Conservation (phyloP, 2,113 vertebrate genomes). For the Spizaetus ornatus region DNA sequence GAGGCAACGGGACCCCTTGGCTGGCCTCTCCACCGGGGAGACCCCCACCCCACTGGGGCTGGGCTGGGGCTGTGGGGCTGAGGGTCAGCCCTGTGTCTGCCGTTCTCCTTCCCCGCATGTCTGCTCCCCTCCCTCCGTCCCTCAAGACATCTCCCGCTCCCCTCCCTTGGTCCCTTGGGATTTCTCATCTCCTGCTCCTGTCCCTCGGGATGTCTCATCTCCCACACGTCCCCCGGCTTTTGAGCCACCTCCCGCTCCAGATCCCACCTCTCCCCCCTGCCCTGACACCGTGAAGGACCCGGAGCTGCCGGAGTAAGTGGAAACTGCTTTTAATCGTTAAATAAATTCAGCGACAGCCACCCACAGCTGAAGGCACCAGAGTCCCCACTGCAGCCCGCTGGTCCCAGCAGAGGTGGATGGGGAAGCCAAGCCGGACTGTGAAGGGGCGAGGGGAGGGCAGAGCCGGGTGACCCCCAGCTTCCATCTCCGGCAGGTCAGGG, state of each 20-base stretch:
- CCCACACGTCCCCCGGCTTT: background rate
- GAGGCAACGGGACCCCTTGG: no score
- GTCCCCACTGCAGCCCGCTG: background rate
- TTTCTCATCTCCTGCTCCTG: background rate
- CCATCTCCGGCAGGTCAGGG: background rate
- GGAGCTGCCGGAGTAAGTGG: background rate
- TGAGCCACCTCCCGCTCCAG: no score
- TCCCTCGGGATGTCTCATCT: background rate
- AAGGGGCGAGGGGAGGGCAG: background rate
- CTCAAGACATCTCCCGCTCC: no score
- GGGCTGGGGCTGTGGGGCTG: background rate
- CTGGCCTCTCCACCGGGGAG: background rate
- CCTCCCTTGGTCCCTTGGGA: background rate
- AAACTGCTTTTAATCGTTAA: conserved; percentile 64
- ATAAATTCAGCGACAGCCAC: conserved; percentile 27
- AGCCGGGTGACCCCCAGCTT: background rate
- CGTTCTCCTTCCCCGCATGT: no score
- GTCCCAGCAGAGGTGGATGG: conserved; percentile 30
- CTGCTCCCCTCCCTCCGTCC: no score
- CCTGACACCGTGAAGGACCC: background rate
- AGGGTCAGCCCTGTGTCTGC: no score
- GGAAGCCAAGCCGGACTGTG: conserved; percentile 41
- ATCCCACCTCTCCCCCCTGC: background rate
- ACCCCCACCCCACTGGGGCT: background rate
- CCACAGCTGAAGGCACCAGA: conserved; percentile 55